Percentiles rank a stretch among this genome's conserved stretches.
These are phyloP conservation scores for Thysanoteuthis rhombus DNA, from an alignment of 2,888 invertebrate species.

Conservation along the genomic window DNA sequence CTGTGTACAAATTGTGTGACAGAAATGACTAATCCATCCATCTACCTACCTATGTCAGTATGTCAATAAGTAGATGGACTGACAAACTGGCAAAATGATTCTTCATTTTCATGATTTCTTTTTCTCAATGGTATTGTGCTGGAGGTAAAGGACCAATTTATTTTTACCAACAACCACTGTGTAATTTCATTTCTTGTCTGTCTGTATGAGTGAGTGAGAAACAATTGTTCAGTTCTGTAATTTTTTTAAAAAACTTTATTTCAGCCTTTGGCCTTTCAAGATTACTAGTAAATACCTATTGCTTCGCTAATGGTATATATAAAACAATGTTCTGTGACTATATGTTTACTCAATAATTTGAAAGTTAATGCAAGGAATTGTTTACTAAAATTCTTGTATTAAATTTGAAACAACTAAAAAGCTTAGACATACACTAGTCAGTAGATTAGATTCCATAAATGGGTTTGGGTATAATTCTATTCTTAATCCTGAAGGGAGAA, in stretches of 20 bases:
- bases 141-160: conserved; percentile 12
- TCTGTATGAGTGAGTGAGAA: neutral
- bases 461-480: no score
- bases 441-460: no score
- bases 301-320: no score
- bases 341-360: no score
- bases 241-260: neutral
- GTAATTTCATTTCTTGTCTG: neutral
- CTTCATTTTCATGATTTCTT: neutral
- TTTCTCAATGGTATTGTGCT: neutral
- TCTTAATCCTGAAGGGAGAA: no score
- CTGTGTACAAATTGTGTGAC: conserved; percentile 12
- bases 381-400: no score
- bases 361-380: no score
- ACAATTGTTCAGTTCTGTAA: neutral
- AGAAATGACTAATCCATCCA: neutral
- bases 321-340: no score
- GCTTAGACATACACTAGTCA: no score
- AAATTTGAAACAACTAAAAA: no score
- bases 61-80: neutral
- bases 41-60: neutral
- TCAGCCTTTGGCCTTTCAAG: neutral
- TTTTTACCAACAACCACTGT: neutral
- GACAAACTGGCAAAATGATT: neutral
- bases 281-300: no score